Conservation (phyloP, 2,797 vertebrate species). For the Sphenopsis melanotis region DNA sequence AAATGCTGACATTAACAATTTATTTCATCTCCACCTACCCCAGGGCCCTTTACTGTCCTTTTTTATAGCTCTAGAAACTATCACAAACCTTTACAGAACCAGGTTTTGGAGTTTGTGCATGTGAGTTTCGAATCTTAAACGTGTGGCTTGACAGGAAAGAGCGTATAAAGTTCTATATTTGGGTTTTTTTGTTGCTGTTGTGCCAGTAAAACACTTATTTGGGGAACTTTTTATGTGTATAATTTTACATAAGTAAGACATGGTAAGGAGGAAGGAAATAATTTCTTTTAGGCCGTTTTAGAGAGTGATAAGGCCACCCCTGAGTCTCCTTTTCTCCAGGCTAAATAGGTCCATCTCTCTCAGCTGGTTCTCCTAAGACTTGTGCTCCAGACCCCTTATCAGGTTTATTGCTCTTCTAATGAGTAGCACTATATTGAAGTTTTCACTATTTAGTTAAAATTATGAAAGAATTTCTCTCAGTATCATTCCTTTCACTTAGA, state of each 20-base stretch:
- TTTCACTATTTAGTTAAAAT: background rate
- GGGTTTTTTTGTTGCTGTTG: background rate
- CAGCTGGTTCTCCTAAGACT: rapidly evolving
- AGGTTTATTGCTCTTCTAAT: background rate
- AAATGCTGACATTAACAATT: background rate
- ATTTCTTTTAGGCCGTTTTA: background rate
- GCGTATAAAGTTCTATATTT: background rate
- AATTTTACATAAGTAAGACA: background rate
- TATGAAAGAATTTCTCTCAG: background rate
- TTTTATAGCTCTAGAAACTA: background rate
- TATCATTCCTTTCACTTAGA: background rate
- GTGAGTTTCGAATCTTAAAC: background rate
- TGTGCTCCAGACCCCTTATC: background rate
- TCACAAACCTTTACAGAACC: background rate
- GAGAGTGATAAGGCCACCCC: rapidly evolving
- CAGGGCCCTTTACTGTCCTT: background rate
- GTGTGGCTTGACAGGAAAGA: background rate
- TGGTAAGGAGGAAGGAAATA: background rate
- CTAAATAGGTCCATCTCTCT: background rate
- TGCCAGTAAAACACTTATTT: background rate
- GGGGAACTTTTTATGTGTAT: background rate
- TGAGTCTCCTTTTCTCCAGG: background rate
- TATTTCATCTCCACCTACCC: background rate
- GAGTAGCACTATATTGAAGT: background rate
- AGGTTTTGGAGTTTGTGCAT: background rate